Evolutionary conservation across 2,113 vertebrate species (phyloP).

Genomic region (Alexandromys fortis): DNA sequence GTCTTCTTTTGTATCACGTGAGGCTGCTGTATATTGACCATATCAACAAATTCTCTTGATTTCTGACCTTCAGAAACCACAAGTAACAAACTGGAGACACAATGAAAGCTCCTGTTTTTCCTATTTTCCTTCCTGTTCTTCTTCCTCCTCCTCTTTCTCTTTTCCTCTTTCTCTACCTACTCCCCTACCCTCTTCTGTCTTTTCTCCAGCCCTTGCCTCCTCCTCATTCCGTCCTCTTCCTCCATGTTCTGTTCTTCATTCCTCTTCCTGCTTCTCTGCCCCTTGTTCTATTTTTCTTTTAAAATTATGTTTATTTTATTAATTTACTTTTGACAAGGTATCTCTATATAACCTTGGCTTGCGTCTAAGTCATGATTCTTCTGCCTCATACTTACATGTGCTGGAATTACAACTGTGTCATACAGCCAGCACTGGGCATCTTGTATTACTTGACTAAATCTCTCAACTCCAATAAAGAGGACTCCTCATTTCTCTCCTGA

Average conservation of each 20-base stretch:
- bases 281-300: background rate
- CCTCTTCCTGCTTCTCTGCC: background rate
- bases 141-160: background rate
- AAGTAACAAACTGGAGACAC: background rate
- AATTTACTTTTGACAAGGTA: background rate
- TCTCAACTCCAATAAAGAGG: background rate
- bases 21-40: background rate
- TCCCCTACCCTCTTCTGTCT: background rate
- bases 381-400: background rate
- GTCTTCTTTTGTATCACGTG: background rate
- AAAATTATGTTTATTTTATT: background rate
- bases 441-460: background rate
- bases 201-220: background rate
- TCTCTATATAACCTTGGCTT: background rate
- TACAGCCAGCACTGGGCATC: background rate
- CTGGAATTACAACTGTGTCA: background rate
- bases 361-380: background rate
- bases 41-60: background rate
- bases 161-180: background rate
- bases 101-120: fast-evolving
- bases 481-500: background rate
- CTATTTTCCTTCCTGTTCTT: background rate
- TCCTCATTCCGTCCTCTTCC: background rate
- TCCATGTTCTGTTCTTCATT: background rate
- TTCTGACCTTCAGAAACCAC: background rate